phyloP scores from a whole-genome alignment of 2,888 invertebrate genomes.

The Steromphala cineraria region DNA sequence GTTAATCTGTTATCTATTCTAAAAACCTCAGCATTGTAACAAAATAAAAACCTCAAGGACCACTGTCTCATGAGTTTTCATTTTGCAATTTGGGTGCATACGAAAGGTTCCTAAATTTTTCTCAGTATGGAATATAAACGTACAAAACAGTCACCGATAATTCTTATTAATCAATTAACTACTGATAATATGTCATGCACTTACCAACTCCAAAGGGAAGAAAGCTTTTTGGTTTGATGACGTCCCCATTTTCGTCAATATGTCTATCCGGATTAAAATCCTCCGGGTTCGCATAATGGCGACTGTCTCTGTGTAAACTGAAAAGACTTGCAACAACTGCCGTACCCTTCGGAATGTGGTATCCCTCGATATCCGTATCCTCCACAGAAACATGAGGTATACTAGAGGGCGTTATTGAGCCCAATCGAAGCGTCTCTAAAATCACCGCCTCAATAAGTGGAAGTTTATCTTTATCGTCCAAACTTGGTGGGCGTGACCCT shows the following conservation, averaged over 20 bases:
- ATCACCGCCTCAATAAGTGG: constrained; percentile 36
- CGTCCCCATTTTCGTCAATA: constrained; percentile 27
- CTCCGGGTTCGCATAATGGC: constrained; percentile 32
- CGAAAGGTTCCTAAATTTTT: no score
- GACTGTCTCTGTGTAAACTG: not conserved
- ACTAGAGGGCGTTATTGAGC: constrained; percentile 37
- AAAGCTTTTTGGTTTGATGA: constrained; percentile 28
- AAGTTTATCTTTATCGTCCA: constrained; percentile 32
- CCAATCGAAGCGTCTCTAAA: constrained; percentile 36
- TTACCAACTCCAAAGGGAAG: constrained; percentile 40
- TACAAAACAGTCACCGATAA: not conserved
- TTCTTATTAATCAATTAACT: not conserved
- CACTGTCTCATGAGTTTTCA: no score
- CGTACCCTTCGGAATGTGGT: constrained; percentile 32
- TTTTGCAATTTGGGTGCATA: no score
- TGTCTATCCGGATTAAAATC: constrained; percentile 39
- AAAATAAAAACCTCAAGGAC: no score
- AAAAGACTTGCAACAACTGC: constrained; percentile 26
- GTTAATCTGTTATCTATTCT: no score
- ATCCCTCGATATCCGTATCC: constrained; percentile 33
- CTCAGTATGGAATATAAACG: no score
- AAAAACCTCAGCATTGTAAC: no score
- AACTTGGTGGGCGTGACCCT: not conserved
- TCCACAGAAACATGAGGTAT: constrained; percentile 41
- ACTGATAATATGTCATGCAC: not conserved